Conservation (phyloP, 2,113 vertebrate species). For the Cryptomyrus ogoouensis region DNA sequence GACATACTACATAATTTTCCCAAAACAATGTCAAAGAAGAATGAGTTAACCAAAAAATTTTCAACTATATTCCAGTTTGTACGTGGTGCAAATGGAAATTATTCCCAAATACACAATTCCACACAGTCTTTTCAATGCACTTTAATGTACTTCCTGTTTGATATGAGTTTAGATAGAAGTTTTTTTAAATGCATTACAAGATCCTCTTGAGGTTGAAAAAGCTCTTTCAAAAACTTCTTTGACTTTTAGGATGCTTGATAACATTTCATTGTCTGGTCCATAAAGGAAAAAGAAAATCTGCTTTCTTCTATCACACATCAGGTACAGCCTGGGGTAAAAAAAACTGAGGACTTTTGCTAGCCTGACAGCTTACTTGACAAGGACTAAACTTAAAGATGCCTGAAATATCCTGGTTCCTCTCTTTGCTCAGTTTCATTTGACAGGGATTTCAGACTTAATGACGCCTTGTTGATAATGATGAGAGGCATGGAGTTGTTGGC, state of each 20-base stretch:
- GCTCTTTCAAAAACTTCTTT: not conserved
- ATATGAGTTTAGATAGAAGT: not conserved
- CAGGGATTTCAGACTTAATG: conserved; percentile 23
- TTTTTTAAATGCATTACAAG: not conserved
- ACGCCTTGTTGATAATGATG: conserved; percentile 23
- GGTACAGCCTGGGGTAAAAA: conserved; percentile 23
- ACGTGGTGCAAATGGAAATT: not conserved
- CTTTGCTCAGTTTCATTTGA: not conserved
- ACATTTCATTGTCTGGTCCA: not conserved
- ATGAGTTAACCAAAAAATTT: not conserved
- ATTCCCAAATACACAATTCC: not conserved
- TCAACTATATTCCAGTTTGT: not conserved
- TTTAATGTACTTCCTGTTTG: not conserved
- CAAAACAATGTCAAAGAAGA: not conserved
- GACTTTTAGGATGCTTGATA: not conserved
- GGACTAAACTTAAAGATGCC: not conserved
- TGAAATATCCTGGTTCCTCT: not conserved
- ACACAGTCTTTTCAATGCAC: not conserved
- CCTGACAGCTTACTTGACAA: not conserved
- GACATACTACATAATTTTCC: not conserved
- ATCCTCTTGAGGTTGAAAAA: not conserved
- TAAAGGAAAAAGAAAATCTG: conserved; percentile 31
- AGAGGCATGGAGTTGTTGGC: conserved; percentile 24
- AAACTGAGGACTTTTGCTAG: conserved; percentile 1
- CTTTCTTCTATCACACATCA: conserved; percentile 40